A percentile compares a stretch with the other conserved stretches of the same genome.
These are phyloP conservation scores for Galeopterus variegatus DNA, from an alignment of 2,113 vertebrate species.

Conservation along the genomic window DNA sequence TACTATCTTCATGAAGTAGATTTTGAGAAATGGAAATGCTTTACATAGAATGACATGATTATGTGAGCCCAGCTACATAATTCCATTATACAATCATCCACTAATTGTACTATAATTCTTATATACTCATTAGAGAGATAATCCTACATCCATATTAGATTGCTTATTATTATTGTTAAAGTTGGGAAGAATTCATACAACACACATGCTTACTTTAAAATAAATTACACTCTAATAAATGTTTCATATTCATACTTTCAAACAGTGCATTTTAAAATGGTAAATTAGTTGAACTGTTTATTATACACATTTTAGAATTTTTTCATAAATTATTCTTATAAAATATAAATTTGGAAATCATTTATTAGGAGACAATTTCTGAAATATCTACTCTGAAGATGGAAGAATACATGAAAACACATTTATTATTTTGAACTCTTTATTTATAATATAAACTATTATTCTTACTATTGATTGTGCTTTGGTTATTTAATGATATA, in stretches of 20 bases:
- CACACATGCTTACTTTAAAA: neutral
- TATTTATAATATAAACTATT: conserved; percentile 35
- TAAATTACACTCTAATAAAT: conserved; percentile 8
- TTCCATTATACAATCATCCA: neutral
- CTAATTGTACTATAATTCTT: neutral
- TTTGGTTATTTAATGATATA: neutral
- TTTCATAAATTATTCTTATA: conserved; percentile 31
- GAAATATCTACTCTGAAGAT: conserved; percentile 10
- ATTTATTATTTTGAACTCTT: conserved; percentile 18
- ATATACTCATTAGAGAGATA: neutral
- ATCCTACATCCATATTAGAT: conserved; percentile 18
- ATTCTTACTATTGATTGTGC: neutral
- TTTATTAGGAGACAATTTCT: neutral
- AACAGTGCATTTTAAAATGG: conserved; percentile 6
- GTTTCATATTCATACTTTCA: neutral
- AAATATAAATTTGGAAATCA: neutral
- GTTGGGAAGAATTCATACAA: neutral
- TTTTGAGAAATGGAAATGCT: neutral
- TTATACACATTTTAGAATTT: neutral
- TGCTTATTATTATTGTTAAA: neutral
- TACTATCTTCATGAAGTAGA: neutral
- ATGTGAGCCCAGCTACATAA: neutral
- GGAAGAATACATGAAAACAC: neutral
- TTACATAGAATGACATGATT: neutral
- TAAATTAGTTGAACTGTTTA: conserved; percentile 14